A percentile compares a stretch with the other conserved stretches of the same genome.
Conservation (phyloP, 1,140 invertebrate species). For the Spodoptera litura region DNA sequence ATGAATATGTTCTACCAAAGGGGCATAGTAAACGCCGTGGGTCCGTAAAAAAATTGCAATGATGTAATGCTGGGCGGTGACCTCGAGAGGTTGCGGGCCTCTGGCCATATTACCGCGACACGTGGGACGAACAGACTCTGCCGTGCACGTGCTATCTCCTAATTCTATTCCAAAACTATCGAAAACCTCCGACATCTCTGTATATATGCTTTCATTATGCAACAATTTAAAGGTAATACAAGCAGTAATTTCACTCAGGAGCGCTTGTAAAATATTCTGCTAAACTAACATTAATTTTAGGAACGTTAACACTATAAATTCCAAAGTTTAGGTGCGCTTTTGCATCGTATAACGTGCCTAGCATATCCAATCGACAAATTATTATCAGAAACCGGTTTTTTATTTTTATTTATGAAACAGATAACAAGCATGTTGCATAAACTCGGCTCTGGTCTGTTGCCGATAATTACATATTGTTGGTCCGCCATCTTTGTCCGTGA, state of each 20-base stretch:
- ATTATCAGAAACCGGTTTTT: slow-evolving; percentile 25
- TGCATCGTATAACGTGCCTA: slow-evolving; percentile 1
- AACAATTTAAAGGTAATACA: not conserved
- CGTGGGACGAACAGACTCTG: slow-evolving; percentile 54
- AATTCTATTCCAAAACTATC: not conserved
- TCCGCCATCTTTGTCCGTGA: slow-evolving; percentile 58
- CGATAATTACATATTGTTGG: slow-evolving; percentile 62
- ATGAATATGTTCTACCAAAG: slow-evolving; percentile 21
- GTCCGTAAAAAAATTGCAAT: slow-evolving; percentile 56
- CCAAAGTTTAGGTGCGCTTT: slow-evolving; percentile 23
- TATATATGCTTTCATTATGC: not conserved
- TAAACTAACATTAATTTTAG: not conserved
- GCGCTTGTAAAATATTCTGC: not conserved
- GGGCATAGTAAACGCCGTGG: slow-evolving; percentile 7
- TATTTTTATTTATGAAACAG: slow-evolving; percentile 36
- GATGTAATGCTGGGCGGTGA: slow-evolving; percentile 62
- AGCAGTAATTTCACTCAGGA: slow-evolving; percentile 2
- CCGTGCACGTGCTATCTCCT: slow-evolving; percentile 23
- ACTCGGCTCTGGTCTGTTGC: slow-evolving; percentile 39
- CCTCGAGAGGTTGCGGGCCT: slow-evolving; percentile 55
- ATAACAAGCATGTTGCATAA: slow-evolving; percentile 40
- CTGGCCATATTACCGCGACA: slow-evolving; percentile 59
- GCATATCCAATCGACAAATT: slow-evolving; percentile 1
- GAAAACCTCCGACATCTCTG: not conserved
- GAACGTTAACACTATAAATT: slow-evolving; percentile 1